A percentile compares a stretch with the other conserved stretches of the same genome.
phyloP scores from a whole-genome alignment of 2,888 invertebrate species.

The Periphyllus acericola region DNA sequence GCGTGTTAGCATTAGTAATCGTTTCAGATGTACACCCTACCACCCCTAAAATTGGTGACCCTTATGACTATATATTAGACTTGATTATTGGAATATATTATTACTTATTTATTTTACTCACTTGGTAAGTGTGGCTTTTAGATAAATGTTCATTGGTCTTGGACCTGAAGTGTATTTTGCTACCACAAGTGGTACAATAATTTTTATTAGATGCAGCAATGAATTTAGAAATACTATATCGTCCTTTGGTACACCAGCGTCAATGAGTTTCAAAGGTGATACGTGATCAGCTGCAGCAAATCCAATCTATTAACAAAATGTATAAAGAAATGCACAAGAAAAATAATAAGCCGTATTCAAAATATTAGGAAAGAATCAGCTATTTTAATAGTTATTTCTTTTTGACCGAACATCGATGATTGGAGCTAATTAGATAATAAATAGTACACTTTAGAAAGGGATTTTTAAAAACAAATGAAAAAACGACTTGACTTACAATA shows the following conservation, averaged over 20 bases:
- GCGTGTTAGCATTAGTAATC: no score
- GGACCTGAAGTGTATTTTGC: slow-evolving; percentile 86
- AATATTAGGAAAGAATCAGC: not conserved
- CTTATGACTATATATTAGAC: no score
- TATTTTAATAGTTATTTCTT: not conserved
- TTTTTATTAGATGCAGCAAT: slow-evolving; percentile 87
- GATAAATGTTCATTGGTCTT: slow-evolving; percentile 77
- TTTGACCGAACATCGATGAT: no score
- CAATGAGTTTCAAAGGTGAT: slow-evolving; percentile 70
- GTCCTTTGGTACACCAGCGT: slow-evolving; percentile 38
- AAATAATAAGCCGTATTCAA: not conserved
- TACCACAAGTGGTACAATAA: slow-evolving; percentile 87
- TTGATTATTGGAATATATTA: not conserved
- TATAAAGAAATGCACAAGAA: not conserved
- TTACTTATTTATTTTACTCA: not conserved
- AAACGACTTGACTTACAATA: no score
- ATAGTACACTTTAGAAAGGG: no score
- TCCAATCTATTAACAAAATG: slow-evolving; percentile 35
- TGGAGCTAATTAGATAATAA: no score
- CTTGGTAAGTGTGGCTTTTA: not conserved
- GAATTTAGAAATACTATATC: not conserved
- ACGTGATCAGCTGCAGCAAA: slow-evolving; percentile 68
- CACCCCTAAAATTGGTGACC: no score
- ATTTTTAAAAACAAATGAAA: not conserved
- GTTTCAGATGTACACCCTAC: no score